Conservation (phyloP, 2,888 invertebrate species). For the Acrobasis repandana region DNA sequence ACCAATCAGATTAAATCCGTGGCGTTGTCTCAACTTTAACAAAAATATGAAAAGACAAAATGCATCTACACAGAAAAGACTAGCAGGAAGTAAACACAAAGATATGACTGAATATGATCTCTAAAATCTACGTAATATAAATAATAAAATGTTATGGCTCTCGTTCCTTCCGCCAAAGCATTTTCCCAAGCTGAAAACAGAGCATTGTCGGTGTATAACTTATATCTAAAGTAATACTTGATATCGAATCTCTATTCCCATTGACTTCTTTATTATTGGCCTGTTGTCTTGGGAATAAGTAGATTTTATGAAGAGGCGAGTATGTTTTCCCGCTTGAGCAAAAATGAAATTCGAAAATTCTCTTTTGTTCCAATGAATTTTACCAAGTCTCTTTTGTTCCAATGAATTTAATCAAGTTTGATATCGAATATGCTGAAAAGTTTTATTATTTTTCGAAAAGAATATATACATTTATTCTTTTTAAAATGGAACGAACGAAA, state of each 20-base stretch:
- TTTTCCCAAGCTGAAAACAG: constrained; percentile 48
- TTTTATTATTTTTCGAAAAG: not conserved
- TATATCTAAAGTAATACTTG: constrained; percentile 47
- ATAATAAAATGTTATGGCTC: constrained; percentile 40
- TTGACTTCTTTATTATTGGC: constrained; percentile 48
- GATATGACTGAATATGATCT: constrained; percentile 30
- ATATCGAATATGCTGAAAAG: constrained; percentile 1
- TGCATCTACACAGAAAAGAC: constrained; percentile 1
- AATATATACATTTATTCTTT: not conserved
- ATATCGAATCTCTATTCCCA: constrained; percentile 44
- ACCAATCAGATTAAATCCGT: not conserved
- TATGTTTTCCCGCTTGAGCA: constrained; percentile 31
- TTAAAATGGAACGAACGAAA: too few relatives aligned
- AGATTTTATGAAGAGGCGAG: constrained; percentile 41
- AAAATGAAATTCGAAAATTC: constrained; percentile 30
- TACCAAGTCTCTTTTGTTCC: constrained; percentile 20
- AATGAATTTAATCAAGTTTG: constrained; percentile 14
- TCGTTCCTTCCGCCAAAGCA: constrained; percentile 34
- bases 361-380: constrained; percentile 21
- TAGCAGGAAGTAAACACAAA: constrained; percentile 29
- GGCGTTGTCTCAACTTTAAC: not conserved
- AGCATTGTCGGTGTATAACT: constrained; percentile 46
- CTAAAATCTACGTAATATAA: constrained; percentile 28
- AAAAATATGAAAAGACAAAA: constrained; percentile 11
- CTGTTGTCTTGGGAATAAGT: constrained; percentile 42